Evolutionary conservation across 2,113 vertebrate species (phyloP).

Genomic region (Triplophysa siluroides): DNA sequence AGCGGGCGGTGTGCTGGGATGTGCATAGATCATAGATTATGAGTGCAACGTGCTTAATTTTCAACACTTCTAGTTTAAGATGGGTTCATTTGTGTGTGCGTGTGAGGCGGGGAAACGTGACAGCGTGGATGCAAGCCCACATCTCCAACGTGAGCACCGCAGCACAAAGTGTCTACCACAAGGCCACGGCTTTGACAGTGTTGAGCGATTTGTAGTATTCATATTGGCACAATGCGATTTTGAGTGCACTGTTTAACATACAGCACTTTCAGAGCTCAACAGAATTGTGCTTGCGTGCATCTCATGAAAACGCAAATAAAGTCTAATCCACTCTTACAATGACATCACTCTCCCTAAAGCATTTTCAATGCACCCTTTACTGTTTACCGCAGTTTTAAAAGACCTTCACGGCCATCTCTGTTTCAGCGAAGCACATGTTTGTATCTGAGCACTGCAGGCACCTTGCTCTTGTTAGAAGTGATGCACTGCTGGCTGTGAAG

Average conservation of each 20-base stretch:
- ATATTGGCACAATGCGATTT: neutral
- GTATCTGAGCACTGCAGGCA: constrained; percentile 35
- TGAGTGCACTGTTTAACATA: neutral
- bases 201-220: neutral
- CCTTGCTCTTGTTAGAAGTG: constrained; percentile 41
- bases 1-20: neutral
- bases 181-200: neutral
- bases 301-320: neutral
- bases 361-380: constrained; percentile 5
- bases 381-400: constrained; percentile 13
- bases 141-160: neutral
- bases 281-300: neutral
- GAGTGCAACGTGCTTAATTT: constrained; percentile 17
- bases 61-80: neutral
- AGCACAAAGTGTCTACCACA: neutral
- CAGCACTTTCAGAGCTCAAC: neutral
- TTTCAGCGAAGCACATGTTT: constrained; percentile 33
- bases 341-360: neutral
- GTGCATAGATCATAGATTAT: constrained; percentile 15
- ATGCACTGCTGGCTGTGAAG: constrained; percentile 41
- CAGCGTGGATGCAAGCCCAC: neutral
- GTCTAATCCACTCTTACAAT: neutral
- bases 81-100: too few relatives aligned
- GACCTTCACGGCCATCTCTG: constrained; percentile 10
- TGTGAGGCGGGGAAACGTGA: too few relatives aligned